Base-by-base conservation (phyloP, 2,888 invertebrate genomes). In the Hyalella azteca region DNA sequence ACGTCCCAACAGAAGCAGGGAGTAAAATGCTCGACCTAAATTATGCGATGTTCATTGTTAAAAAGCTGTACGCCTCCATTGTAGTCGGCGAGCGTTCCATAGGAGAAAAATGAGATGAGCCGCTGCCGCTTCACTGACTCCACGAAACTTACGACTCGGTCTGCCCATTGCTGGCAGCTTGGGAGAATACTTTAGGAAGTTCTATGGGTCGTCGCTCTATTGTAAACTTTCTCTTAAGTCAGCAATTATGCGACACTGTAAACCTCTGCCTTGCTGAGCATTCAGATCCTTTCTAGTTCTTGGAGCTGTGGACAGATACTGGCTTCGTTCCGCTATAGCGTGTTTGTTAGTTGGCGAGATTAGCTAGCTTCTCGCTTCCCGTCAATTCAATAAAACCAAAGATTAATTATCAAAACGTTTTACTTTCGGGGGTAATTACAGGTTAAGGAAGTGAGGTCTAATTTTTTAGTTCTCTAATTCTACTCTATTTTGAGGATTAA, bases 101-200 rank as follows among this genome's bases (percentile, higher is more conserved):
- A 36, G 39, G 36, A 66, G 39, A 66, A 66, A 66, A 36, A 36
- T 19, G 66, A 66, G 11, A 13, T 36, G 66, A 32, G 66, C 19
- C 36, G 66, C 66, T 66, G 32, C 66, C 36, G 66, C 66, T 66
- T 36, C 66, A 66, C 66, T 66, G 66, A 66, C 66, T 66, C 36
- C 7, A 19, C 66, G 7, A 36, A 66, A 66, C 66, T 66, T 66
- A 66, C 66, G 66, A 15, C 66, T 29, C 39, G 39, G 66, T n/a
- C 66, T 36, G 66, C 32, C 66, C 66, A 36, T 66, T 66, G 66
- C 66, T 54, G 54, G 54, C 54, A 36, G 32, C 66, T 66, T 36
- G 66, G 66, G 9, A 32, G 66, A 32, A 66, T 66, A 66, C 66
- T 66, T 66, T 66, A 66, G 66, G 66, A 66, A 66, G 66, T 66